Base-by-base conservation (phyloP, 2,797 vertebrate species). In the Crenichthys baileyi region DNA sequence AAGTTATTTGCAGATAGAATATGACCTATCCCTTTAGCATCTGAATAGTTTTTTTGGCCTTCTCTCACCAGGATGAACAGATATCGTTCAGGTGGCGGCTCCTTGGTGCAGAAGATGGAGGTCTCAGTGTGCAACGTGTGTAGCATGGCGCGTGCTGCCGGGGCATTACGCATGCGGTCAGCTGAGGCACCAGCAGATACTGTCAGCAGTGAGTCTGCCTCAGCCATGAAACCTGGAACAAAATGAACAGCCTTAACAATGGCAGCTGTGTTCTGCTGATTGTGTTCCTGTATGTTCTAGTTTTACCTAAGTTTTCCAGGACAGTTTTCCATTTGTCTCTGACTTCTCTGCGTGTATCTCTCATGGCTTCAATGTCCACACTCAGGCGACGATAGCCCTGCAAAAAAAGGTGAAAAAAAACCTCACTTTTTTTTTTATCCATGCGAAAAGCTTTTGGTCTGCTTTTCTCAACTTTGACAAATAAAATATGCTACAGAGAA, bases 1-100 rank as follows among this genome's bases (percentile, higher is more conserved):
- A n/a, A 20, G 7, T 22, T 55, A 24, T 55, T 55, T 55, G 7
- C 20, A 55, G 6, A 12, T 50, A 12, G 3, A 50, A 50, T 13
- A 50, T 56, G 7, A 56, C 55, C 24, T n/a, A 56, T 56, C 55
- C 12, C 8, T 56, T 56, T 56, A 56, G n/a, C 22, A 9, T n/a
- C 55, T 56, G 2, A 24, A 56, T 56, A n/a, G 55, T 56, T 56
- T 26, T 73, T 46, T 48, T 20, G 22, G 65, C 65, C 1, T 16
- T 15, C 9, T 50, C 94, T 92, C 90, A 97, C 96, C 93, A 97
- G 80, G 60, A 96, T 96, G 90, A 97, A 97, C 50, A 97, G 95
- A 79, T 97, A 97, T 95, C 96, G 94, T 80, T 97, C 96, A 0
- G 96, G 96, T 0, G 96, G 96, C 0, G 94, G 87, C 1, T 92